These are phyloP conservation scores for Dicrostonyx torquatus DNA, from an alignment of 2,797 vertebrate genomes.

Conservation along the genomic window DNA sequence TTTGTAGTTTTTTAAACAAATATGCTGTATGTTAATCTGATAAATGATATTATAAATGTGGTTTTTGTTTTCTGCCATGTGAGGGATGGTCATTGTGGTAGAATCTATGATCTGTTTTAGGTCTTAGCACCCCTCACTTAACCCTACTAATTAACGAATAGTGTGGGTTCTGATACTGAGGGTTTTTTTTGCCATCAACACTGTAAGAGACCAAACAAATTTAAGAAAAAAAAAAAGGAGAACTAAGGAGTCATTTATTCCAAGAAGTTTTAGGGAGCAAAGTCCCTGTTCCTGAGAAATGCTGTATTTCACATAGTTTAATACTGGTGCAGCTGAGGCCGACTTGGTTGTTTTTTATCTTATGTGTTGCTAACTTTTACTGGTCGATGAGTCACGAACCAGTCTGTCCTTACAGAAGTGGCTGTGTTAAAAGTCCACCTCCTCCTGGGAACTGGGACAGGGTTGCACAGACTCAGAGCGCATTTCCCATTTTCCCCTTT, in stretches of 20 bases:
- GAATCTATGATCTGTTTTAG: background rate
- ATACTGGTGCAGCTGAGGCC: background rate
- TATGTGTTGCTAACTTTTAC: background rate
- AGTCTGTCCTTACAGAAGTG: background rate
- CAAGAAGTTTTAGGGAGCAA: background rate
- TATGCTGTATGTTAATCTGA: background rate
- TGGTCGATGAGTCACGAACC: background rate
- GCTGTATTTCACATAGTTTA: background rate
- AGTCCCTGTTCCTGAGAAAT: background rate
- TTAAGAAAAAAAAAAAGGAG: background rate
- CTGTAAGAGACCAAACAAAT: background rate
- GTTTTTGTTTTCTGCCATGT: background rate
- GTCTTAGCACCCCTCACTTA: background rate
- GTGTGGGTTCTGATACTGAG: background rate
- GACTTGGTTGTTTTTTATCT: background rate
- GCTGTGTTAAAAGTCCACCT: background rate
- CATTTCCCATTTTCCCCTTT: background rate
- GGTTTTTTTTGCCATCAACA: background rate
- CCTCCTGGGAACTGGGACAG: background rate
- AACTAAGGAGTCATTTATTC: background rate
- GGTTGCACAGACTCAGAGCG: background rate
- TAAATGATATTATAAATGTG: background rate
- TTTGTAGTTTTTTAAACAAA: background rate
- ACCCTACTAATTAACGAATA: background rate
- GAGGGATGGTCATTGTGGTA: background rate